Evolutionary conservation across 1,140 invertebrate genomes (phyloP).

Genomic region (Drosophila gunungcola): DNA sequence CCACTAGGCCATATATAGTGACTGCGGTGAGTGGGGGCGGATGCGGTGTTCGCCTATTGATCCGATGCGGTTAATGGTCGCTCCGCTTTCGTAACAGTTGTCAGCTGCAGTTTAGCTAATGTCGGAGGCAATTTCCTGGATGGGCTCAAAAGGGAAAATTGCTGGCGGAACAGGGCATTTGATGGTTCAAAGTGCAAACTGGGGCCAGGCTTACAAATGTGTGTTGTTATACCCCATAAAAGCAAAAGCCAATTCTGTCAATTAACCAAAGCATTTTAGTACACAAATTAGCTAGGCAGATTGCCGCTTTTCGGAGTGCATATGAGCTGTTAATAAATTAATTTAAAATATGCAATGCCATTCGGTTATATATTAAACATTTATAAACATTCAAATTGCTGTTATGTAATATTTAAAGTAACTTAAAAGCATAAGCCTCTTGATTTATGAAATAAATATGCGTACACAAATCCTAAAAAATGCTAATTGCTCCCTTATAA

Average conservation of each 20-base stretch:
- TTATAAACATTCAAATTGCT: too few species aligned
- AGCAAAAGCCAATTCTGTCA: neutral
- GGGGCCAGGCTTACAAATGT: constrained; percentile 2
- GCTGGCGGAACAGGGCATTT: constrained; percentile 13
- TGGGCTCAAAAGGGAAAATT: constrained; percentile 11
- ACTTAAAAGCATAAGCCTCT: too few species aligned
- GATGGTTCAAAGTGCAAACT: constrained; percentile 22
- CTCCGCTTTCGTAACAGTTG: constrained; percentile 63
- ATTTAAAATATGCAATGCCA: too few species aligned
- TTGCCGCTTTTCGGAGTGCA: neutral
- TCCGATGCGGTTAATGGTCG: constrained; percentile 48
- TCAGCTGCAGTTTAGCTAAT: constrained; percentile 65
- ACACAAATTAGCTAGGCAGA: neutral
- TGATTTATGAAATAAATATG: too few species aligned
- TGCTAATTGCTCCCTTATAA: too few species aligned
- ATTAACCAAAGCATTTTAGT: constrained; percentile 1
- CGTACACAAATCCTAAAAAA: too few species aligned
- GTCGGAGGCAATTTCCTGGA: constrained; percentile 40
- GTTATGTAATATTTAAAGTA: too few species aligned
- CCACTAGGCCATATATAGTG: constrained; percentile 1
- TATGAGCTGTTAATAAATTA: neutral
- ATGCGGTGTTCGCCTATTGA: constrained; percentile 20
- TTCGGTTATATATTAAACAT: neutral
- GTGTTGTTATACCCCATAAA: neutral
- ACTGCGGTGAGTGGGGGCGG: constrained; percentile 10